Conservation (phyloP, 2,113 vertebrate species). For the Nothocercus julius region DNA sequence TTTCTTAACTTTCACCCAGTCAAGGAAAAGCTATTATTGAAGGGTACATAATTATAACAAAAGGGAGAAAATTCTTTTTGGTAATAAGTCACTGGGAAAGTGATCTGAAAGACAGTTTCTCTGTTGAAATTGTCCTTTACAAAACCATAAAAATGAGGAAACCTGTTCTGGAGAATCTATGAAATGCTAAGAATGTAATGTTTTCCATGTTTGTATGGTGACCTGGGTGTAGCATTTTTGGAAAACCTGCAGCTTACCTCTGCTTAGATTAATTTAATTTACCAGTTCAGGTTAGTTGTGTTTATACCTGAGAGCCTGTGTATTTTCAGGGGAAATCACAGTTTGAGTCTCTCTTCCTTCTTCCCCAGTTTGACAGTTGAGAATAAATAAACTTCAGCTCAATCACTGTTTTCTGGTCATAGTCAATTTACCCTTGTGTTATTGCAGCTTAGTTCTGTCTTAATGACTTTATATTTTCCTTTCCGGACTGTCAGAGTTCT, state of each 20-base stretch:
- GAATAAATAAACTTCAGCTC: not conserved
- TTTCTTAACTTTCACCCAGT: no score
- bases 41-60: not conserved
- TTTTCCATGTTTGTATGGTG: not conserved
- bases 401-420: not conserved
- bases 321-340: not conserved
- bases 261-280: not conserved
- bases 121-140: not conserved
- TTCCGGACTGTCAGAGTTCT: not conserved
- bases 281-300: not conserved
- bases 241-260: not conserved
- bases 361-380: not conserved
- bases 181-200: not conserved
- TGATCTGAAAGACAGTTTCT: not conserved
- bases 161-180: not conserved
- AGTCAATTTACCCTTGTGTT: not conserved
- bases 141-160: not conserved
- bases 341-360: not conserved
- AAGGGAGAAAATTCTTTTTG: not conserved
- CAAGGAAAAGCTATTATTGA: not conserved
- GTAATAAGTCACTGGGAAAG: not conserved
- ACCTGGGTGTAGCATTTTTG: not conserved
- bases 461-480: not conserved
- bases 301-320: not conserved
- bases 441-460: not conserved